Conservation (phyloP, 2,888 invertebrate genomes). For the Nudaria mundana region DNA sequence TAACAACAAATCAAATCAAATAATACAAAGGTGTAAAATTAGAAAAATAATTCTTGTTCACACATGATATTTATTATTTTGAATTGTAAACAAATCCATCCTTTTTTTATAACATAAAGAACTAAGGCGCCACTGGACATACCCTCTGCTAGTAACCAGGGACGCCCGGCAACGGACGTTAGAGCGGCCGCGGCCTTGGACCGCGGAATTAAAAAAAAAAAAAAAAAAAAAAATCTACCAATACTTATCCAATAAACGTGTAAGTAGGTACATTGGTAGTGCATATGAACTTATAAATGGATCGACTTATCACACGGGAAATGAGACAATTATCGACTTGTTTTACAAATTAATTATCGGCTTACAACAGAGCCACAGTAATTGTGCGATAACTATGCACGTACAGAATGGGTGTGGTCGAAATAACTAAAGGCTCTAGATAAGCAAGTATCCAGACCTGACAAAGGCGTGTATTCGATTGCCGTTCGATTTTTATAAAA, state of each 20-base stretch:
- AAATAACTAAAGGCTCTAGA: constrained; percentile 23
- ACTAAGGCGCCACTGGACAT: too few relatives aligned
- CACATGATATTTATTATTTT: too few relatives aligned
- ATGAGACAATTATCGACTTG: constrained; percentile 23
- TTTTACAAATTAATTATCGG: constrained; percentile 25
- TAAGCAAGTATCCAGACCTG: constrained; percentile 15
- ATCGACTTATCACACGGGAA: constrained; percentile 31
- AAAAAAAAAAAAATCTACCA: too few relatives aligned
- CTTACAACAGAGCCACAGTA: constrained; percentile 21
- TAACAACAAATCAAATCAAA: too few relatives aligned
- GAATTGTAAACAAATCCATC: too few relatives aligned
- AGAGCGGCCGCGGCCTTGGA: too few relatives aligned
- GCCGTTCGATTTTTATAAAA: constrained; percentile 20
- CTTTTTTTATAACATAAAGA: too few relatives aligned
- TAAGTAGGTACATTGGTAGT: constrained; percentile 2
- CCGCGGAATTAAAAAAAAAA: too few relatives aligned
- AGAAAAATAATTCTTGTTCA: too few relatives aligned
- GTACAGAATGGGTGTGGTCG: constrained; percentile 32
- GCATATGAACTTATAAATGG: constrained; percentile 9
- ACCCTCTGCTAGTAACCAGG: too few relatives aligned
- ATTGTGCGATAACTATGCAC: constrained; percentile 32
- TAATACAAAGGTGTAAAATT: too few relatives aligned
- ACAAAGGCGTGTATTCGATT: constrained; percentile 15
- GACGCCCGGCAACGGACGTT: too few relatives aligned
- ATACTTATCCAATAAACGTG: not conserved